Percentiles rank a stretch among this genome's conserved stretches.
Conservation (phyloP, 2,113 vertebrate genomes). For the Cheirogaleus medius region DNA sequence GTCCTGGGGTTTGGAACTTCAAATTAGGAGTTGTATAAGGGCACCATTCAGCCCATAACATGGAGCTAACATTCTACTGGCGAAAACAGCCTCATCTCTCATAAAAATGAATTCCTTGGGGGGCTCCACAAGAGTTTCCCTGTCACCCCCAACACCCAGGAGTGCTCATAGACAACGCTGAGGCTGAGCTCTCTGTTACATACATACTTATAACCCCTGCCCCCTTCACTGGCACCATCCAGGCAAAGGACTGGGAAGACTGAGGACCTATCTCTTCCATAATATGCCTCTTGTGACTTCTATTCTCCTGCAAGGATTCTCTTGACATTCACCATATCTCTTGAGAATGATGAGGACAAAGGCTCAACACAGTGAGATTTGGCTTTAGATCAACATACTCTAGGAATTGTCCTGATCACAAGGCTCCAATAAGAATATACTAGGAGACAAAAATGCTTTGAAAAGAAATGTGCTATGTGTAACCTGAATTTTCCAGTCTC, state of each 20-base stretch:
- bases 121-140: not conserved
- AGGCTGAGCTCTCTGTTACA: not conserved
- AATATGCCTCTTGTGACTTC: not conserved
- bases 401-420: not conserved
- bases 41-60: not conserved
- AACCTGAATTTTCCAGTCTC: constrained; percentile 51
- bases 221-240: not conserved
- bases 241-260: not conserved
- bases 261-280: not conserved
- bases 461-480: constrained; percentile 23
- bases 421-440: constrained; percentile 14
- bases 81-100: not conserved
- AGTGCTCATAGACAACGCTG: not conserved
- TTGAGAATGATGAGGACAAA: not conserved
- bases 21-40: not conserved
- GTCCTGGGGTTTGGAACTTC: not conserved
- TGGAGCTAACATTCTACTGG: not conserved
- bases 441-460: constrained; percentile 13
- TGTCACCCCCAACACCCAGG: not conserved
- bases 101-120: not conserved
- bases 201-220: not conserved
- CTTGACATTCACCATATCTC: not conserved
- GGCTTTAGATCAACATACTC: not conserved
- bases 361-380: not conserved
- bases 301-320: not conserved